A percentile compares a stretch with the other conserved stretches of the same genome.
These are phyloP conservation scores for Tiaroga cobitis DNA, from an alignment of 2,797 vertebrate genomes.

Conservation along the genomic window DNA sequence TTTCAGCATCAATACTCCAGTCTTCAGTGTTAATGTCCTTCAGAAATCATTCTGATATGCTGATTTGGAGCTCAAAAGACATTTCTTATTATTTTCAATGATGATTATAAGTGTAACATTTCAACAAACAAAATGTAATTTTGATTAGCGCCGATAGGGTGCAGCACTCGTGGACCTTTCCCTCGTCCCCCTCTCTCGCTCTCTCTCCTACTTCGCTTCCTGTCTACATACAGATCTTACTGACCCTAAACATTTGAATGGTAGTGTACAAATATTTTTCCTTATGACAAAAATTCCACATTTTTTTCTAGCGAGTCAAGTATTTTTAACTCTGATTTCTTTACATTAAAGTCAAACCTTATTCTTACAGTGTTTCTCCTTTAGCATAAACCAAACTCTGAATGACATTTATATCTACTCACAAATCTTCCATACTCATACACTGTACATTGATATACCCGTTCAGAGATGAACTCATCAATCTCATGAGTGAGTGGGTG, in stretches of 20 bases:
- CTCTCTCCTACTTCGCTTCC: neutral
- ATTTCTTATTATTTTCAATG: neutral
- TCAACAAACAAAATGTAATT: too few relatives aligned
- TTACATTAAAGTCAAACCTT: neutral
- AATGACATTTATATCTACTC: neutral
- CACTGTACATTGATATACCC: neutral
- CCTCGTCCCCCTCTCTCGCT: neutral
- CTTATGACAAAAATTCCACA: neutral
- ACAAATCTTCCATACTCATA: conserved; percentile 1
- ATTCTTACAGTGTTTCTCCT: neutral
- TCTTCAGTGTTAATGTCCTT: neutral
- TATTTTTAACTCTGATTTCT: too few relatives aligned
- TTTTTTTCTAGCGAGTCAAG: too few relatives aligned
- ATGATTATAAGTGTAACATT: too few relatives aligned
- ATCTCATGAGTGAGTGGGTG: conserved; percentile 49
- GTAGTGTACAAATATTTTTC: neutral
- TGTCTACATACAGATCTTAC: neutral
- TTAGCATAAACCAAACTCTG: neutral
- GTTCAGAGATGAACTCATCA: conserved; percentile 39
- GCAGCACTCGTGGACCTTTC: neutral
- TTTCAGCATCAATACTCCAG: neutral
- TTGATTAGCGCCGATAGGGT: too few relatives aligned
- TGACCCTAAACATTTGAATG: neutral
- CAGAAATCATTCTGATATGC: neutral
- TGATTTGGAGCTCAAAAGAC: neutral